Conservation (phyloP, 2,113 vertebrate genomes). For the Ictalurus furcatus region DNA sequence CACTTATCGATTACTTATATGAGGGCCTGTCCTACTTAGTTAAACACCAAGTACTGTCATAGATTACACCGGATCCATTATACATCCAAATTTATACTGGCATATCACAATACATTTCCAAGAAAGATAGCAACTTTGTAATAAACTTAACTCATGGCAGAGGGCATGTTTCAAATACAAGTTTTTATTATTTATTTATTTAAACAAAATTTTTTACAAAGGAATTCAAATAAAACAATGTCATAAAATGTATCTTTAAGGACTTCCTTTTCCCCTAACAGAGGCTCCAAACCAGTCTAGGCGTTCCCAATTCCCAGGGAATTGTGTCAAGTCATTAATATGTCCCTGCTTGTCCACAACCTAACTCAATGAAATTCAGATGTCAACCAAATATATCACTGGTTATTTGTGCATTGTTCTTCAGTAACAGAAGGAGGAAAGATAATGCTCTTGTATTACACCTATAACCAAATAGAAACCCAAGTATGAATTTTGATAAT, state of each 20-base stretch:
- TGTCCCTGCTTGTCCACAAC: conserved; percentile 7
- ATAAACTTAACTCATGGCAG: not conserved
- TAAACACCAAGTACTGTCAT: not conserved
- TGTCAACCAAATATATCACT: not conserved
- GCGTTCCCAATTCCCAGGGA: not conserved
- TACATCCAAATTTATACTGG: not conserved
- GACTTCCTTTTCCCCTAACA: not conserved
- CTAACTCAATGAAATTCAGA: not conserved
- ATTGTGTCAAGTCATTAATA: not conserved
- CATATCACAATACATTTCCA: not conserved
- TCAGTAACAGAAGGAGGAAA: not conserved
- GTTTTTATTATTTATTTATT: not conserved
- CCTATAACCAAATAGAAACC: not conserved
- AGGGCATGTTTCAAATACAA: not conserved
- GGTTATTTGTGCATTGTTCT: not conserved
- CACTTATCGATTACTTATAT: not conserved
- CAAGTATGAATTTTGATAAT: not conserved
- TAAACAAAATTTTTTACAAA: not conserved
- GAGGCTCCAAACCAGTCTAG: conserved; percentile 18
- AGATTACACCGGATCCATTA: not conserved
- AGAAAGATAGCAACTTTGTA: not conserved
- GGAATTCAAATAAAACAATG: not conserved
- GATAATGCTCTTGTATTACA: not conserved
- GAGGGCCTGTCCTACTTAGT: not conserved
- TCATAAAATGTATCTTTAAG: not conserved